Percentiles rank a stretch among this genome's conserved stretches.
Evolutionary conservation across 1,140 invertebrate genomes (phyloP).

Genomic region (Drosophila micromelanica): DNA sequence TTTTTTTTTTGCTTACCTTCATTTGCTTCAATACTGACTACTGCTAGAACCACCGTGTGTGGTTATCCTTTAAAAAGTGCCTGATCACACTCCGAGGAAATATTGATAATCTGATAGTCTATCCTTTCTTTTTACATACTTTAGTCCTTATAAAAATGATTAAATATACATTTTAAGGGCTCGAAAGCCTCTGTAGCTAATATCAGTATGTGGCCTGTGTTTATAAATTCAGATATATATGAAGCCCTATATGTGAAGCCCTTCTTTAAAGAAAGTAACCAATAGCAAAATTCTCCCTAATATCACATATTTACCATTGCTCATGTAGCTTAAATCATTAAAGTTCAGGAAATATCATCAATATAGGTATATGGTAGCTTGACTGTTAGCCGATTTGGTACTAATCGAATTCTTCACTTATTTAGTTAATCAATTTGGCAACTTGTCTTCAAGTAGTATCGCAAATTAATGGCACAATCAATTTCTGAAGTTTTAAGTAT

Average conservation of each 20-base stretch:
- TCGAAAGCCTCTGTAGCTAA: no score
- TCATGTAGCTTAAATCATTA: background rate
- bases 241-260: no score
- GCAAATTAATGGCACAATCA: background rate
- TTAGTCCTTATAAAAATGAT: no score
- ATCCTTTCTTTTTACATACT: no score
- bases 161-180: no score
- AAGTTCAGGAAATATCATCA: background rate
- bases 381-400: no score
- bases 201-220: no score
- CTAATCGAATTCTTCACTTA: background rate
- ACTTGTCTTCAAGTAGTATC: background rate
- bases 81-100: background rate
- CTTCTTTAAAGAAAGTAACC: background rate
- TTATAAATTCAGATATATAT: no score
- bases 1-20: background rate
- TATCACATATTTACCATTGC: no score
- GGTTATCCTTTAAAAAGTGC: constrained; percentile 1
- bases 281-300: background rate
- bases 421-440: background rate
- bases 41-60: background rate
- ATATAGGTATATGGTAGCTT: no score
- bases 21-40: constrained; percentile 7
- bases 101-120: background rate
- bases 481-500: constrained; percentile 1